Evolutionary conservation across 2,113 vertebrate genomes (phyloP).

Genomic region (Ardeotis arabs): DNA sequence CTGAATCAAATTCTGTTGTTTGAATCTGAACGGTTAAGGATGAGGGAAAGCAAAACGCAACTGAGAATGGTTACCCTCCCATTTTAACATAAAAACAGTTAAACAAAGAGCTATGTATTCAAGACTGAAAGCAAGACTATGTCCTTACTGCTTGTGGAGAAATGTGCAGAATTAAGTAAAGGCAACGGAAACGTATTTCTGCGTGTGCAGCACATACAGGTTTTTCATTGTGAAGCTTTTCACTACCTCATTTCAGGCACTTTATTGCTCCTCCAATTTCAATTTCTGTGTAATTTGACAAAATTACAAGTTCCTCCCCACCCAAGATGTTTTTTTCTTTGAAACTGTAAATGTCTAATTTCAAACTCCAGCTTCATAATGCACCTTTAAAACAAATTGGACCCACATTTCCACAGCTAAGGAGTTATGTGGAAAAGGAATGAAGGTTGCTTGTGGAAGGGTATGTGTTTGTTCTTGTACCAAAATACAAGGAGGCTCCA

Average conservation of each 20-base stretch:
- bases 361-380: background rate
- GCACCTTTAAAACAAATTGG: conserved; percentile 33
- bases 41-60: background rate
- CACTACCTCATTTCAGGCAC: conserved; percentile 36
- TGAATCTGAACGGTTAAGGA: background rate
- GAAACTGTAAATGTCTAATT: conserved; percentile 30
- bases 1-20: conserved; percentile 30
- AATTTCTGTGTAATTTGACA: conserved; percentile 55
- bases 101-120: conserved; percentile 32
- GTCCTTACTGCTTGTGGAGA: background rate
- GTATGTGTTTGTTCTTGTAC: background rate
- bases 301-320: conserved; percentile 48
- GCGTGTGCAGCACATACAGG: background rate
- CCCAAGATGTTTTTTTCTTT: conserved; percentile 1
- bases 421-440: background rate
- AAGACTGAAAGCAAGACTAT: background rate
- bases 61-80: background rate
- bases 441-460: background rate
- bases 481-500: background rate
- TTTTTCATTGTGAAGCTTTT: conserved; percentile 31
- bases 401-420: background rate
- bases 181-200: background rate
- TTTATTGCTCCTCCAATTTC: conserved; percentile 56
- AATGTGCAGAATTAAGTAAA: conserved; percentile 6
- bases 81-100: background rate